phyloP scores from a whole-genome alignment of 2,113 vertebrate species.

The Leuciscus idus region DNA sequence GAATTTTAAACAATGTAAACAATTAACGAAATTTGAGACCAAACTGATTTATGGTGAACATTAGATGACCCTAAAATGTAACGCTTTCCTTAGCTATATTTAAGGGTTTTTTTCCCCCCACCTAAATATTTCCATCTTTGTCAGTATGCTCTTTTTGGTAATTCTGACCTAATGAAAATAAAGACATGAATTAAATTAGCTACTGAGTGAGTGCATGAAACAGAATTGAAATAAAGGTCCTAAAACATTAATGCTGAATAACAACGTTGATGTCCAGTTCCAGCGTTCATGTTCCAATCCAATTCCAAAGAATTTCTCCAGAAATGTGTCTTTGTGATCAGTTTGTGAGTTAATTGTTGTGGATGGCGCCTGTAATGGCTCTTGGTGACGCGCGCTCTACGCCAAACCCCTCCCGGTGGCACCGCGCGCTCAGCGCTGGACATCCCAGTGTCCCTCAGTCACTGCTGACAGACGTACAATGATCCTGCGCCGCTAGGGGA shows the following conservation, averaged over 20 bases:
- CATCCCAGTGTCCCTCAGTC: slow-evolving; percentile 38
- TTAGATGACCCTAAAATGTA: not conserved
- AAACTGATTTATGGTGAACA: too few relatives aligned
- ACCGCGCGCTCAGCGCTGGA: slow-evolving; percentile 46
- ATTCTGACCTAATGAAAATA: too few relatives aligned
- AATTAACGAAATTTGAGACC: too few relatives aligned
- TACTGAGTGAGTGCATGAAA: too few relatives aligned
- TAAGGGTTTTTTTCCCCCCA: not conserved
- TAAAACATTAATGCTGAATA: not conserved
- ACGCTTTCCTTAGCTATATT: not conserved
- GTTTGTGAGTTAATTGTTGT: not conserved
- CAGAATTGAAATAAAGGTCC: not conserved
- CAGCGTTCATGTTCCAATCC: not conserved
- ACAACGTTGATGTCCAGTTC: not conserved
- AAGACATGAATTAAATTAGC: too few relatives aligned
- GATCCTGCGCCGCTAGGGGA: slow-evolving; percentile 47
- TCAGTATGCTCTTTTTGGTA: too few relatives aligned
- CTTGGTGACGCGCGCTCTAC: not conserved
- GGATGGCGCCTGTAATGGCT: not conserved
- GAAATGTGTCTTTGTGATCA: not conserved
- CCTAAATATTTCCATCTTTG: too few relatives aligned
- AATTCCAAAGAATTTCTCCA: not conserved
- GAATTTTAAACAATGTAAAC: too few relatives aligned
- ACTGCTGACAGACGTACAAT: slow-evolving; percentile 54
- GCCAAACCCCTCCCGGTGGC: slow-evolving; percentile 49